Percentiles rank a stretch among this genome's conserved stretches.
These are phyloP conservation scores for Pogoniulus pusillus DNA, from an alignment of 2,797 vertebrate genomes.

Conservation along the genomic window DNA sequence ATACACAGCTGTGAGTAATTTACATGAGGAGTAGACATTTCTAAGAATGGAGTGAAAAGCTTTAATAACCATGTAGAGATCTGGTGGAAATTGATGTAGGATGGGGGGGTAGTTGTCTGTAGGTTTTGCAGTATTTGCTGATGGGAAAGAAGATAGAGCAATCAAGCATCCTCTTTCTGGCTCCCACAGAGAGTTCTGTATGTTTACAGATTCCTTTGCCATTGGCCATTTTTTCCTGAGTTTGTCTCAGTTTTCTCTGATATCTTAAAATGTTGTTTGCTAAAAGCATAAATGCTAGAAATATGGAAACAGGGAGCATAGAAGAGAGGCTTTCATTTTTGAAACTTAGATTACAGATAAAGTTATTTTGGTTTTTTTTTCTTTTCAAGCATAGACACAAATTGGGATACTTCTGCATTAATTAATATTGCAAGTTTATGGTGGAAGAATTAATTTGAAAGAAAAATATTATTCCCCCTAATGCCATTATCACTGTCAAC, in stretches of 20 bases:
- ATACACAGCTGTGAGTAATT: slow-evolving; percentile 47
- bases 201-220: background rate
- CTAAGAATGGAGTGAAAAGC: background rate
- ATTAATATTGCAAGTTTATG: background rate
- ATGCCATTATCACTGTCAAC: background rate
- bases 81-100: background rate
- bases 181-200: background rate
- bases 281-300: background rate
- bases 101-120: background rate
- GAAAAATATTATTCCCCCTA: background rate
- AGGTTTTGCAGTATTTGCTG: background rate
- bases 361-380: background rate
- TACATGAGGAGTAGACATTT: slow-evolving; percentile 27
- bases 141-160: background rate
- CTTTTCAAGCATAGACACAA: background rate
- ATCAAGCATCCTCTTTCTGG: background rate
- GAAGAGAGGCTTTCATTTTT: slow-evolving; percentile 6
- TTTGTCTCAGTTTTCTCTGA: background rate
- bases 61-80: slow-evolving; percentile 4
- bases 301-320: background rate
- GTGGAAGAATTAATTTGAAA: background rate
- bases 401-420: background rate
- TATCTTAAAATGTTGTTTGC: background rate
- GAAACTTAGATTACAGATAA: slow-evolving; percentile 9
- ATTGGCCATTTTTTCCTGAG: background rate